Evolutionary conservation across 2,888 invertebrate genomes (phyloP).

Genomic region (Synergus japonicus): DNA sequence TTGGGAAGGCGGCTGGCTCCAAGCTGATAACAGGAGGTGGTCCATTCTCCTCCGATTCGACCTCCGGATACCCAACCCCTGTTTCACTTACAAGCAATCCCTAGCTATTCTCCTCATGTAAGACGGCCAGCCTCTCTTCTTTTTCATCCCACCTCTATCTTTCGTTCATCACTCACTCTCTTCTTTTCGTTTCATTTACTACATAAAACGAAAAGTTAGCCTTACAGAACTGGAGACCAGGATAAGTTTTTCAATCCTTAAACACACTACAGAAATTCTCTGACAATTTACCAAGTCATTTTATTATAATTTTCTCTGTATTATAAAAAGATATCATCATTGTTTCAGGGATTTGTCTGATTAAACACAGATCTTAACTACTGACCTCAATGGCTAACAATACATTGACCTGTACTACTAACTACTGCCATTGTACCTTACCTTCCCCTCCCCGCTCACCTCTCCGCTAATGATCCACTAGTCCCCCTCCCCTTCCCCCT

Average conservation of each 20-base stretch:
- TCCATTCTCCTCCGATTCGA: conserved; percentile 74
- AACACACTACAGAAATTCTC: background rate
- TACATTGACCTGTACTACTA: no score
- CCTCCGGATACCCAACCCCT: conserved; percentile 55
- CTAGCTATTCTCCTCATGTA: conserved; percentile 61
- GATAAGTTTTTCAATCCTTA: conserved; percentile 10
- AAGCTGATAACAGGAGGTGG: conserved; percentile 75
- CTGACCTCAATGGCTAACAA: no score
- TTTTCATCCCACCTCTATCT: conserved; percentile 35
- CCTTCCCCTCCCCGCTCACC: no score
- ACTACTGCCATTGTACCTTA: no score
- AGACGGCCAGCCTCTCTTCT: conserved; percentile 59
- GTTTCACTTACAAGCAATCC: conserved; percentile 55
- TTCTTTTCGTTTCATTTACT: conserved; percentile 16
- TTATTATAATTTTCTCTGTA: no score
- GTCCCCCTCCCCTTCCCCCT: no score
- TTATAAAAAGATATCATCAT: no score
- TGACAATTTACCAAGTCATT: no score
- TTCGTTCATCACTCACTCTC: conserved; percentile 44
- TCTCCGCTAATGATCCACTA: no score
- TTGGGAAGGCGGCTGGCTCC: conserved; percentile 73
- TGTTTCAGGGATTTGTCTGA: no score
- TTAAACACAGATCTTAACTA: no score
- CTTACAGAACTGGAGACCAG: conserved; percentile 4
- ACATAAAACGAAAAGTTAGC: conserved; percentile 31